Evolutionary conservation across 2,888 invertebrate genomes (phyloP).

Genomic region (Hirtodrosophila duncani): DNA sequence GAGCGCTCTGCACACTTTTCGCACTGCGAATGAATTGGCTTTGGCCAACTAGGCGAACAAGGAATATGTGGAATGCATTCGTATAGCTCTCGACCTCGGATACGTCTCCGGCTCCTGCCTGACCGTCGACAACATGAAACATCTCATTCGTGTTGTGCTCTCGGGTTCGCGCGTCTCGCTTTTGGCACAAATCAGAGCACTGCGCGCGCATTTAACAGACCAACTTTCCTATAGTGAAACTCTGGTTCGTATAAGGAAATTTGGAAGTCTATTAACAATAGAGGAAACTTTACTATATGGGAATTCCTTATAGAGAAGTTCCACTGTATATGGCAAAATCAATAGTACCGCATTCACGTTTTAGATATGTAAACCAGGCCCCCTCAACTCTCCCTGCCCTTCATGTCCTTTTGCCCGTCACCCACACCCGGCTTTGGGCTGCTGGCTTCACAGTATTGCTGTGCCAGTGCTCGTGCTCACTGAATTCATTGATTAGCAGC

Average conservation of each 20-base stretch:
- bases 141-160: slow-evolving; percentile 7
- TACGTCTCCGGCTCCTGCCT: slow-evolving; percentile 43
- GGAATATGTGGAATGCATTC: slow-evolving; percentile 27
- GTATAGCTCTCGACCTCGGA: slow-evolving; percentile 7
- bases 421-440: slow-evolving; percentile 4
- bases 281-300: no score
- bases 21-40: background rate
- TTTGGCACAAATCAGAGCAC: slow-evolving; percentile 62
- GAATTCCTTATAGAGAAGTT: no score
- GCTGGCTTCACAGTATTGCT: no score
- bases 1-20: slow-evolving; percentile 11
- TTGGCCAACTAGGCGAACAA: no score
- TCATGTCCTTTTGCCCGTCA: background rate
- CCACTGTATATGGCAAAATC: slow-evolving; percentile 63
- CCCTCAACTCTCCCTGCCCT: background rate
- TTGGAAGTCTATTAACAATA: no score
- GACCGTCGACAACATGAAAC: slow-evolving; percentile 67
- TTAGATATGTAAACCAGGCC: slow-evolving; percentile 5
- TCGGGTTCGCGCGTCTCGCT: slow-evolving; percentile 11
- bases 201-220: slow-evolving; percentile 76
- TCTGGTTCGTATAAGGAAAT: no score
- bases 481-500: slow-evolving; percentile 54
- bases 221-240: no score
- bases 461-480: slow-evolving; percentile 1
- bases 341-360: slow-evolving; percentile 64